Percentiles rank a stretch among this genome's conserved stretches.
These are phyloP conservation scores for Bungarus multicinctus DNA, from an alignment of 2,113 vertebrate genomes.

Conservation along the genomic window DNA sequence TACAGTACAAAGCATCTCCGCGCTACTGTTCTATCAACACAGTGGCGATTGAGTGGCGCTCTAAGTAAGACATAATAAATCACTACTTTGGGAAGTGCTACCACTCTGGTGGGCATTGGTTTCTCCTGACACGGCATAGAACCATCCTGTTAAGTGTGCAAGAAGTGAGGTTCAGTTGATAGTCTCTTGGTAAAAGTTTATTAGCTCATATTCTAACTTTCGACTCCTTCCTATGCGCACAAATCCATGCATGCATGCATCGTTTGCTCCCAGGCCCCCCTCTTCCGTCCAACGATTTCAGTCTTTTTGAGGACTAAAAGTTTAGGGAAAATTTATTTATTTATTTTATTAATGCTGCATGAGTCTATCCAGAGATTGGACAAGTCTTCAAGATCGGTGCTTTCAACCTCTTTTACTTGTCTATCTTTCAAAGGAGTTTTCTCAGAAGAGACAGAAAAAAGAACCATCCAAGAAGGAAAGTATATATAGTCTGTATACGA, in stretches of 20 bases:
- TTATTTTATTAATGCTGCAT: not conserved
- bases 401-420: not conserved
- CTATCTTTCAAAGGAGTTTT: not conserved
- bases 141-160: not conserved
- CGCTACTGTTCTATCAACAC: not conserved
- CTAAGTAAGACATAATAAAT: not conserved
- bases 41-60: not conserved
- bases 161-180: not conserved
- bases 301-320: not conserved
- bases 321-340: not conserved
- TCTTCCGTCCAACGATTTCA: not conserved
- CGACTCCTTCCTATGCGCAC: not conserved
- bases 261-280: not conserved
- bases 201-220: not conserved
- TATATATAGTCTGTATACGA: not conserved
- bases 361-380: not conserved
- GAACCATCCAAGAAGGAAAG: not conserved
- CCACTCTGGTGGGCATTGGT: not conserved
- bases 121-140: not conserved
- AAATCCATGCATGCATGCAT: accelerated
- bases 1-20: not conserved
- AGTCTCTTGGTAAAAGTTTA: not conserved
- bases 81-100: not conserved
- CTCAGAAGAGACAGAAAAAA: not conserved
- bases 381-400: not conserved